Base-by-base conservation (phyloP, 2,797 vertebrate species). In the Sebastes glaucus region DNA sequence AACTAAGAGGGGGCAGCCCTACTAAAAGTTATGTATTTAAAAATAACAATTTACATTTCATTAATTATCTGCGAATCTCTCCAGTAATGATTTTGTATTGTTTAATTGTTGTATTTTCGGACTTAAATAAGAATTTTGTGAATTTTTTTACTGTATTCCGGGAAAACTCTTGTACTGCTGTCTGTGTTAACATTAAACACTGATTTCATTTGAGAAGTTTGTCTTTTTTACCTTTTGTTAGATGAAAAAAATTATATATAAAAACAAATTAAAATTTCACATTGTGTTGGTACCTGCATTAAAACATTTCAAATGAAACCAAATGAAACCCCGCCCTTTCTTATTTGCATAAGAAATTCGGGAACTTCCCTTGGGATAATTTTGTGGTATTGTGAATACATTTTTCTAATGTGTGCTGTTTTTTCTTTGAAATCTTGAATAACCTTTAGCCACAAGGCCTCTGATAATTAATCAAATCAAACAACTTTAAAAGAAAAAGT, bases 241-340 rank as follows among this genome's bases (percentile, higher is more conserved):
- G 11, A 53, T 59, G 1, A 35, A 60, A 32, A 46, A 46, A 46
- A 46, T 3, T 3, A 32, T 38, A 20, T 33, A 13, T 13, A 52
- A 11, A n/a, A 53, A n/a, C 3, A 3, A 18, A 49, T 49, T 20
- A 0, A 49, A 49, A 49, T 20, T 53, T 53, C 52, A n/a, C n/a
- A 55, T 38, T 61, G 11, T 35, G 11, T 25, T 25, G 2, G 20
- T 53, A 30, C 2, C 23, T 59, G 6, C 55, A 56, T 27, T 33
- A 65, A 66, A 32, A 61, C 10, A 49, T 67, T 76, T 61, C 56
- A 74, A 59, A 64, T 74, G 10, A 84, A 77, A 77, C 35, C 6
- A 73, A 59, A 63, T 73, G 11, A 84, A 78, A 77, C 30, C 6
- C 18, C 30, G 22, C 14, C 16, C 27, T 30, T 18, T 60, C 28